phyloP scores from a whole-genome alignment of 2,888 invertebrate genomes.

The Agonopterix arenella region DNA sequence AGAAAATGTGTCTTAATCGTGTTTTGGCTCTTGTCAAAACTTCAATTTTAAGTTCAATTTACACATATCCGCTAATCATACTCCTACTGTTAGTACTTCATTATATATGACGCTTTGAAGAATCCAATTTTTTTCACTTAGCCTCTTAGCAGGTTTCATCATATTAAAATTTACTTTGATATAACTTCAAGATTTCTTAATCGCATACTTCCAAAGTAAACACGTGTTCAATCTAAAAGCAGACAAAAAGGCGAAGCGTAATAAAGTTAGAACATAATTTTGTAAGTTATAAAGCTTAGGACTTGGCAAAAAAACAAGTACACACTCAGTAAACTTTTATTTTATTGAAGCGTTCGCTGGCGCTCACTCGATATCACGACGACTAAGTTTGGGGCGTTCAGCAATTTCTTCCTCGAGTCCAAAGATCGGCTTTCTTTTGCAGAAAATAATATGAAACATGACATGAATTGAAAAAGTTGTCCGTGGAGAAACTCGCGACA shows the following conservation, averaged over 20 bases:
- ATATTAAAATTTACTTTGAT: too few species aligned
- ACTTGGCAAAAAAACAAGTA: slow-evolving; percentile 23
- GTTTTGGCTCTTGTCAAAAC: too few species aligned
- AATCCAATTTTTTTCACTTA: too few species aligned
- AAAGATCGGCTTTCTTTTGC: slow-evolving; percentile 49
- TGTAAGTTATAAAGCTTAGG: slow-evolving; percentile 21
- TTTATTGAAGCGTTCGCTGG: slow-evolving; percentile 28
- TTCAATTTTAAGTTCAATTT: too few species aligned
- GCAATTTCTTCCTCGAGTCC: slow-evolving; percentile 43
- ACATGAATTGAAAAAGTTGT: slow-evolving; percentile 59
- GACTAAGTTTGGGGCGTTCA: slow-evolving; percentile 37
- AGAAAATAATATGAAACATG: slow-evolving; percentile 55
- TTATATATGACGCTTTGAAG: too few species aligned
- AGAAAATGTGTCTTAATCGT: too few species aligned
- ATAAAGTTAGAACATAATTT: slow-evolving; percentile 3
- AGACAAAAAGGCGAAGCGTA: not conserved
- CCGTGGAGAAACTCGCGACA: slow-evolving; percentile 34
- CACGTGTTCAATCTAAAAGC: slow-evolving; percentile 3
- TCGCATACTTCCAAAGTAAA: not conserved
- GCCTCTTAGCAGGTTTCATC: too few species aligned
- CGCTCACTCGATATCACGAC: slow-evolving; percentile 27
- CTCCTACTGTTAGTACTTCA: too few species aligned
- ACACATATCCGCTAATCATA: too few species aligned
- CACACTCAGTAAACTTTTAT: slow-evolving; percentile 34
- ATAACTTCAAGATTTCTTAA: not conserved